A percentile compares a stretch with the other conserved stretches of the same genome.
These are phyloP conservation scores for Tachina grossa DNA, from an alignment of 2,888 invertebrate species.

Conservation along the genomic window DNA sequence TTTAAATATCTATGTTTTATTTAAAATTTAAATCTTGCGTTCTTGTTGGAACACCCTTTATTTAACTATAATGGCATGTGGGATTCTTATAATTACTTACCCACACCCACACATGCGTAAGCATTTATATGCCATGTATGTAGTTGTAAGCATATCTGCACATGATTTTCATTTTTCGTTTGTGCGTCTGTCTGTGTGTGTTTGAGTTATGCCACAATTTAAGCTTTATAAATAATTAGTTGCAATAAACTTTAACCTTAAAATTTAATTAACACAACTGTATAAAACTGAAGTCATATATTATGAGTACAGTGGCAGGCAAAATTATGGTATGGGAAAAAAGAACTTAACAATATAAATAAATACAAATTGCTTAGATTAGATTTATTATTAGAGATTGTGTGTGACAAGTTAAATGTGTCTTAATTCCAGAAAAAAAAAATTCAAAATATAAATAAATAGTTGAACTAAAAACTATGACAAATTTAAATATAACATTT, in stretches of 20 bases:
- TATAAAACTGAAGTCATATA: slow-evolving; percentile 44
- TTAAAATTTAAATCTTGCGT: no score
- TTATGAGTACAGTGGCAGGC: background rate
- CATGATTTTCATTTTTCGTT: background rate
- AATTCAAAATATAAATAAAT: no score
- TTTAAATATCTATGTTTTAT: no score
- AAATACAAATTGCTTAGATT: background rate
- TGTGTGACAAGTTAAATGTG: no score
- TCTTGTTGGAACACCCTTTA: no score
- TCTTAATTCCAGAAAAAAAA: no score
- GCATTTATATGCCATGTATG: background rate
- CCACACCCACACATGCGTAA: background rate
- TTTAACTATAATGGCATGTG: slow-evolving; percentile 18
- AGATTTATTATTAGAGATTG: no score
- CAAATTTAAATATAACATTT: background rate
- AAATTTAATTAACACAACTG: slow-evolving; percentile 71
- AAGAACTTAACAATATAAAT: background rate
- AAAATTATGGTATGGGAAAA: background rate
- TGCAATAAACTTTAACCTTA: slow-evolving; percentile 68
- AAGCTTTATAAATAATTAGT: slow-evolving; percentile 67
- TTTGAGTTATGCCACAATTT: slow-evolving; percentile 47
- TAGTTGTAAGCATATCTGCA: background rate
- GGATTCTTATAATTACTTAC: background rate
- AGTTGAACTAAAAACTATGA: no score
- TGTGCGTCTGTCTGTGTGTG: background rate